Base-by-base conservation (phyloP, 2,113 vertebrate genomes). In the Notechis scutatus region DNA sequence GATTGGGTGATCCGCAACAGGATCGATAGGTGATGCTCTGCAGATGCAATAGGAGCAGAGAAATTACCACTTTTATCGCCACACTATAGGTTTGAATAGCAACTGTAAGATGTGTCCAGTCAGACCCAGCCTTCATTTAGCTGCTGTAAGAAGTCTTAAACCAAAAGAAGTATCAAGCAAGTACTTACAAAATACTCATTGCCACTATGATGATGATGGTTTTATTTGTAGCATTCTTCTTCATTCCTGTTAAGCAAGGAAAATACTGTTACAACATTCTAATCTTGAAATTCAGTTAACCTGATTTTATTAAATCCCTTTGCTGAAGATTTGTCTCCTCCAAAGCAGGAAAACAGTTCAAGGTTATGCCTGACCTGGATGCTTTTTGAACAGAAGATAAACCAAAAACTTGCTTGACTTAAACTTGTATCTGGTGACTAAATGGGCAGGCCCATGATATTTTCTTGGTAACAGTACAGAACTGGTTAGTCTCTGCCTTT, bases 161-260 rank as follows among this genome's bases (percentile, higher is more conserved):
- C 61, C 55, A 94, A 94, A 57, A 90, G 89, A 14, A 10, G 69
- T 94, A 87, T 85, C 94, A 96, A 81, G 3, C 14, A 90, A 94
- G 88, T 97, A 98, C 98, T 98, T 96, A 98, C 98, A 97, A 98
- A 95, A 98, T 88, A 92, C 98, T 98, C 98, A 98, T 97, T 90
- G 97, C 94, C 94, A 98, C 94, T 95, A 98, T 97, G 89, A 98
- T 97, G 92, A 92, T 74, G 0, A 95, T 96, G 94, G 97, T 97
- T 93, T 59, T 96, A 90, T 91, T 96, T 95, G 95, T 93, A 93
- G 93, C 86, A 92, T 97, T 96, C 91, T 96, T 97, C 95, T 97
- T 97, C 93, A 96, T 97, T 95, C 97, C 97, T 98, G 59, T 0
- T 94, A 87, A 90, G 88, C n/a, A 56, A 97, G 20, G 94, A 61